Evolutionary conservation across 2,797 vertebrate genomes (phyloP), one percentile per base, ranked within the genome.

Genomic region (Morus bassanus): DNA sequence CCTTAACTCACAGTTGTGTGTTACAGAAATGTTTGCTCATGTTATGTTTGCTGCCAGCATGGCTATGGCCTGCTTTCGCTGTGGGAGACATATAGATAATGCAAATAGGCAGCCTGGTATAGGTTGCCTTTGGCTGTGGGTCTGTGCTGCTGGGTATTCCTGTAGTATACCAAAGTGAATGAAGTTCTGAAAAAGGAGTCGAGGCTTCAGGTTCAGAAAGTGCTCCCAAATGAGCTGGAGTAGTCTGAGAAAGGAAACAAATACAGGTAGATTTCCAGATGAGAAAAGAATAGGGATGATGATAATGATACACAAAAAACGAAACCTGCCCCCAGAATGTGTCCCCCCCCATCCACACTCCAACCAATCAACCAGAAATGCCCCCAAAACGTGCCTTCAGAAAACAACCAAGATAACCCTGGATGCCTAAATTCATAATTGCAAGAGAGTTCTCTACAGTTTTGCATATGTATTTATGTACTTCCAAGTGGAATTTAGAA

Each of bases 111-210:
- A 43, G 11, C 35, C 13, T 25, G 11, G 7, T 11, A 5, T 4
- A 30, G 46, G 41, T 11, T 67, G n/a, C 1, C 0, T 64, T 76
- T 77, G 18, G 43, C 30, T 23, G 4, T 7, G 35, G 16, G 24
- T 72, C 10, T 51, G 18, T 79, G 17, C 28, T 69, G 28, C 17
- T 69, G 60, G 31, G 4, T 50, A 6, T 63, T 63, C 31, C 28
- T 59, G 35, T 30, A 22, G 5, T 24, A 10, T 7, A 17, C 9
- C 12, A 23, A 9, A 48, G 12, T 0, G 2, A 21, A 21, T 13
- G 14, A 68, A 75, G n/a, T 23, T 22, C 7, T 1, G 2, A 37
- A 63, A 84, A 56, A 83, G 8, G 7, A 43, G 9, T 3, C 0
- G 1, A 70, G 43, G 8, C 7, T 70, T 74, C 35, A 37, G 30